Conservation (phyloP, 2,113 vertebrate species). For the Apteryx owenii region DNA sequence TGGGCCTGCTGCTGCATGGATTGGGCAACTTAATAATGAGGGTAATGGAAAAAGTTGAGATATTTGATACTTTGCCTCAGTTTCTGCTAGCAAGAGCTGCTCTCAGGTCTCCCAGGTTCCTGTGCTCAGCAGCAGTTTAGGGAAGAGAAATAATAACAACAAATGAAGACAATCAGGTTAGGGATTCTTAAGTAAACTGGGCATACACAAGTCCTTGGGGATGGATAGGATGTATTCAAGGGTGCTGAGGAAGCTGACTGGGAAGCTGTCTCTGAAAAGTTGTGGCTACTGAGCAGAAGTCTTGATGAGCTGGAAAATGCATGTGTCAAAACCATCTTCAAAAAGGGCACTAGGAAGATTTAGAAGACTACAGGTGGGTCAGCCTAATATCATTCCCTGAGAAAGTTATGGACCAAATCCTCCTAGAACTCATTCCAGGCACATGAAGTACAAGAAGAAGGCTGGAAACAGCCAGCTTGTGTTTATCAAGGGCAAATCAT, state of each 20-base stretch:
- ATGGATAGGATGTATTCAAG: neutral
- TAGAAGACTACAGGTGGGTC: neutral
- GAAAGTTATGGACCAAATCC: neutral
- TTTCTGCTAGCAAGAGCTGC: neutral
- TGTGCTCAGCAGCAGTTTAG: neutral
- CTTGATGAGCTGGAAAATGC: neutral
- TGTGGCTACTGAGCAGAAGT: neutral
- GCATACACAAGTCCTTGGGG: neutral
- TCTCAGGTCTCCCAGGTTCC: neutral
- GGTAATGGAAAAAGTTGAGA: neutral
- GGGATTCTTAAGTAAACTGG: neutral
- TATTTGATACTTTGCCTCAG: neutral
- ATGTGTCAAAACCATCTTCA: neutral
- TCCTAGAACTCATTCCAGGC: neutral
- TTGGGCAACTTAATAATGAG: neutral
- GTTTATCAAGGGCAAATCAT: neutral
- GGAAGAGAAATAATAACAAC: neutral
- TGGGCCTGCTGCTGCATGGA: neutral
- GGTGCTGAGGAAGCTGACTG: neutral
- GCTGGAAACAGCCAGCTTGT: neutral
- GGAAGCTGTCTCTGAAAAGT: neutral
- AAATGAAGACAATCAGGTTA: neutral
- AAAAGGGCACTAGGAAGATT: neutral
- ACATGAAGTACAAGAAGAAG: neutral
- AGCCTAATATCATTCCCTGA: neutral